These are phyloP conservation scores for Stomatorhinus ivindoensis DNA, from an alignment of 2,113 vertebrate genomes.

Conservation along the genomic window DNA sequence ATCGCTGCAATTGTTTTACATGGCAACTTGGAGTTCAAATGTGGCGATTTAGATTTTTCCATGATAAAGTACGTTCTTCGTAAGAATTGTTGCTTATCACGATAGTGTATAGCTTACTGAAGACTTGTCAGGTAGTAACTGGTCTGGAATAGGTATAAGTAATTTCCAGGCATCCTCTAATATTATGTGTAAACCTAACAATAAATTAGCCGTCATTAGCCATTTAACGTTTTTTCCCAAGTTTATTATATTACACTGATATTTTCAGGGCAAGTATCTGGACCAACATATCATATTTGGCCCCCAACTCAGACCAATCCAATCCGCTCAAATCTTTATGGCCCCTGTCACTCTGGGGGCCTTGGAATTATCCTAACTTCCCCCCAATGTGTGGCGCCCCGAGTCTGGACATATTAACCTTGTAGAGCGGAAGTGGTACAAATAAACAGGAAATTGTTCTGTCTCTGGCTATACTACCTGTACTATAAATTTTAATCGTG, in stretches of 20 bases:
- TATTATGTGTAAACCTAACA: neutral
- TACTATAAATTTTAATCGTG: neutral
- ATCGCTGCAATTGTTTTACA: neutral
- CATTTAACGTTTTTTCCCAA: neutral
- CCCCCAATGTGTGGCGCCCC: neutral
- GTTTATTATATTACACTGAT: neutral
- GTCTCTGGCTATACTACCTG: neutral
- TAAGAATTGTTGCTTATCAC: neutral
- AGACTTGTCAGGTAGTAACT: neutral
- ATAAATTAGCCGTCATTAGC: neutral
- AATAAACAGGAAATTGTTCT: neutral
- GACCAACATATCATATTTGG: neutral
- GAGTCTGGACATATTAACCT: neutral
- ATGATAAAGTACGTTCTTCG: neutral
- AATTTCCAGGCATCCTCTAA: neutral
- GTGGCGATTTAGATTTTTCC: neutral
- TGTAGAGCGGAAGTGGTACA: neutral
- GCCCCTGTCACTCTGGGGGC: neutral
- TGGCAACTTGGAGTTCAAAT: neutral
- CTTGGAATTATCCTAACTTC: neutral
- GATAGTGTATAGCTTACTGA: neutral
- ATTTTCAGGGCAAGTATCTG: neutral
- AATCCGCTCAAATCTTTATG: neutral
- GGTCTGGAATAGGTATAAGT: neutral
- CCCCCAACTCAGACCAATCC: neutral